A percentile compares a stretch with the other conserved stretches of the same genome.
phyloP scores from a whole-genome alignment of 2,888 invertebrate genomes.

The Scrobipalpa costella region DNA sequence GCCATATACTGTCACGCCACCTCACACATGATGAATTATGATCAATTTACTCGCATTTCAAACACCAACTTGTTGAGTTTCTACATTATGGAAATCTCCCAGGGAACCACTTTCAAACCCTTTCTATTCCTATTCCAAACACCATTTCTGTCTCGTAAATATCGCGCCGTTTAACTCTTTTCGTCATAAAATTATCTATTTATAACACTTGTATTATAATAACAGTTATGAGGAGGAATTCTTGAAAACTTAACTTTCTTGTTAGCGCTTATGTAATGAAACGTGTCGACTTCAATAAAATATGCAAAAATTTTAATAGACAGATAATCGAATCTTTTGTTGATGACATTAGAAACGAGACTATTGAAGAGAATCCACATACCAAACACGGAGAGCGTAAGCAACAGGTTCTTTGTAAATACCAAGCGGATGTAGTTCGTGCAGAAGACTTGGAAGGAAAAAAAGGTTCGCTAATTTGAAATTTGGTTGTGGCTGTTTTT shows the following conservation, averaged over 20 bases:
- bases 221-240: slow-evolving; percentile 22
- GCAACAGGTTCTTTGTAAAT: slow-evolving; percentile 47
- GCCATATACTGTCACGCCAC: slow-evolving; percentile 61
- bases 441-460: slow-evolving; percentile 30
- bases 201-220: slow-evolving; percentile 19
- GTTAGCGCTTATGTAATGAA: slow-evolving; percentile 35
- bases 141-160: slow-evolving; percentile 23
- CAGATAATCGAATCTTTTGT: slow-evolving; percentile 49
- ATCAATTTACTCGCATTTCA: slow-evolving; percentile 27
- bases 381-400: slow-evolving; percentile 39
- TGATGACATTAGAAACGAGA: slow-evolving; percentile 51
- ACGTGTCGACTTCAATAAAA: slow-evolving; percentile 39
- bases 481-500: slow-evolving; percentile 37
- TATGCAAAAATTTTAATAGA: slow-evolving; percentile 53
- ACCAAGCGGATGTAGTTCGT: slow-evolving; percentile 11
- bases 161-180: slow-evolving; percentile 21
- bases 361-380: slow-evolving; percentile 43
- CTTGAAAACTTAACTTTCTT: slow-evolving; percentile 28
- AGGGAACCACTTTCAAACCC: slow-evolving; percentile 16
- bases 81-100: slow-evolving; percentile 22
- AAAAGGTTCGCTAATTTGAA: slow-evolving; percentile 34
- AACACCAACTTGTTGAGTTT: slow-evolving; percentile 23
- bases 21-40: slow-evolving; percentile 62
- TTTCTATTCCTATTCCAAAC: slow-evolving; percentile 23
- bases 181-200: slow-evolving; percentile 24